Conservation (phyloP, 2,113 vertebrate genomes). For the Psilopogon haemacephalus region DNA sequence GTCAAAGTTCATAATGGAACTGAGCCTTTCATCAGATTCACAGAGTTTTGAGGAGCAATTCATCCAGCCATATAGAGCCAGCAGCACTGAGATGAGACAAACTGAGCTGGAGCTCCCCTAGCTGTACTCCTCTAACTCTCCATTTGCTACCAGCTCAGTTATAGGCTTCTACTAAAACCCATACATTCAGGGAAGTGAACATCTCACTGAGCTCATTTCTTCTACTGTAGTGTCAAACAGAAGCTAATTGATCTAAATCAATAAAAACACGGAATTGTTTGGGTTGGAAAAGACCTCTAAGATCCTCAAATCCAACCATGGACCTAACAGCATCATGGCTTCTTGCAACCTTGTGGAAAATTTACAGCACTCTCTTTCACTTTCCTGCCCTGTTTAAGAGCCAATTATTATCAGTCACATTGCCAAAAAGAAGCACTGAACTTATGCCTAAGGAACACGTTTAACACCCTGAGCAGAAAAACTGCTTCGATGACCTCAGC, state of each 20-base stretch:
- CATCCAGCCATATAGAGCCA: too few species aligned
- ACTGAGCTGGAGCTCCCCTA: not conserved
- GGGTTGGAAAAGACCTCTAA: too few species aligned
- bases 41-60: not conserved
- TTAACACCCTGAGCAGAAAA: not conserved
- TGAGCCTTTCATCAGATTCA: not conserved
- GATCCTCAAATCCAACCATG: too few species aligned
- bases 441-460: not conserved
- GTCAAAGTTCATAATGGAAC: not conserved
- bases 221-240: not conserved
- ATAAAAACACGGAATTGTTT: too few species aligned
- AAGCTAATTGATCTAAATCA: not conserved
- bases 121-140: not conserved
- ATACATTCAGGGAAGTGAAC: not conserved
- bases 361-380: not conserved
- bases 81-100: not conserved
- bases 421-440: not conserved
- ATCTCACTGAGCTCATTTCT: not conserved
- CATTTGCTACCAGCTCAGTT: not conserved
- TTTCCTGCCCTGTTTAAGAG: not conserved
- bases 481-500: not conserved
- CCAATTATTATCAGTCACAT: not conserved
- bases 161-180: not conserved
- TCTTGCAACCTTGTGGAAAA: not conserved
- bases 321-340: not conserved